Base-by-base conservation (phyloP, 2,113 vertebrate genomes). In the Echinops telfairi region DNA sequence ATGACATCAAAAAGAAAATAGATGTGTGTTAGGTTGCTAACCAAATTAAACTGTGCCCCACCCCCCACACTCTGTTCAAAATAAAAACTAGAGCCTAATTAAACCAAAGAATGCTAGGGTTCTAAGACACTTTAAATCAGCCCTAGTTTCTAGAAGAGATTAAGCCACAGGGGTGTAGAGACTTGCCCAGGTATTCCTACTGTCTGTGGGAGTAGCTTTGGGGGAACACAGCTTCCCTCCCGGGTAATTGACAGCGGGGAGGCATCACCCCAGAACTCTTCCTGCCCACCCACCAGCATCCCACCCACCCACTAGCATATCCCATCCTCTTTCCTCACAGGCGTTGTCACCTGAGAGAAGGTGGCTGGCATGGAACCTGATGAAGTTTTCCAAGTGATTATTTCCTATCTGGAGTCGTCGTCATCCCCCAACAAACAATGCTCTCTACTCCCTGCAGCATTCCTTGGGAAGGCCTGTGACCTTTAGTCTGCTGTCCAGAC, bases 1-100 rank as follows among this genome's bases (percentile, higher is more conserved):
- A 81, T 92, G 62, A 91, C 58, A 90, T 92, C 58, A 93, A 94
- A 95, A 94, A 88, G 88, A 95, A 97, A 95, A 95, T 77, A 70
- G 70, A 93, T 4, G 4, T 81, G 36, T 76, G 81, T 94, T 88
- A 96, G 95, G 92, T 29, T 91, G 88, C 87, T 71, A 95, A 84
- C 19, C 36, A 95, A 96, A 96, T 0, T 60, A 88, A 96, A 91
- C 92, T 77, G 73, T 53, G 31, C 29, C 40, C 29, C 40, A 62
- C 16, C 60, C 47, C 60, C 60, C 15, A 86, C n/a, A 16, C 73
- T 36, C 76, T 77, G 64, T 64, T 83, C 60, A 95, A 80, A 91
- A 96, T 66, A 92, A 76, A 94, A 93, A 87, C 36, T 86, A 38
- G 76, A 84, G 82, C 17, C 16, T 81, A 95, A 94, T 94, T 88